Evolutionary conservation across 1,140 invertebrate species (phyloP), one percentile per base, ranked within the genome.

Genomic region (Aphaenogaster ashmeadi): DNA sequence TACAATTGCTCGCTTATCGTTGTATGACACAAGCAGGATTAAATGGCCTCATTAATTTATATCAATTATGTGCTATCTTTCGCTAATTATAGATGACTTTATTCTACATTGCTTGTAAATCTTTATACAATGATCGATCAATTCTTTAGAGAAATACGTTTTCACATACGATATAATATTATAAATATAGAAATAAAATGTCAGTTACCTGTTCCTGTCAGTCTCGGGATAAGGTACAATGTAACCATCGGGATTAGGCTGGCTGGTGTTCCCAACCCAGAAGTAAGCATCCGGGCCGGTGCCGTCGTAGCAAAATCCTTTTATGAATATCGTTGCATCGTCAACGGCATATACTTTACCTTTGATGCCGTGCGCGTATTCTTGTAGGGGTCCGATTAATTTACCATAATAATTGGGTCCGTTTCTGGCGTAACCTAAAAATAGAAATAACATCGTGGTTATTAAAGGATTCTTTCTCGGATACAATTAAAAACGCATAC

Each of bases 211-310:
- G 91, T 97, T 97, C 41, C 95, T 95, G 93, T 97, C 97, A 90
- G 98, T 97, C 91, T 98, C 98, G 47, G 98, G 98, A 94, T 98
- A 98, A 0, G 98, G 98, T 92, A 99, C 97, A 21, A 98, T 97
- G 66, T 97, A 97, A 71, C 98, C 98, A 15, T 97, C 97, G 5
- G 98, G 98, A 86, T 97, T 97, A 1, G 98, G 98, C 69, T 97
- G 95, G 0, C 96, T 95, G 2, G 97, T 97, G 92, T 98, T 98
- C 3, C 98, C 98, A 33, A 98, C 97, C 98, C 98, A 98, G 95
- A 99, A 99, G 95, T 97, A 98, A 4, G 98, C 97, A 94, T 98
- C 98, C 71, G 98, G 98, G 21, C 97, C 98, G 8, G 97, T 97
- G 50, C 98, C 98, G 92, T 98, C 98, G 92, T 99, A 99, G 5